These are phyloP conservation scores for Propsilocerus akamusi DNA, from an alignment of 1,140 invertebrate species.

Conservation along the genomic window DNA sequence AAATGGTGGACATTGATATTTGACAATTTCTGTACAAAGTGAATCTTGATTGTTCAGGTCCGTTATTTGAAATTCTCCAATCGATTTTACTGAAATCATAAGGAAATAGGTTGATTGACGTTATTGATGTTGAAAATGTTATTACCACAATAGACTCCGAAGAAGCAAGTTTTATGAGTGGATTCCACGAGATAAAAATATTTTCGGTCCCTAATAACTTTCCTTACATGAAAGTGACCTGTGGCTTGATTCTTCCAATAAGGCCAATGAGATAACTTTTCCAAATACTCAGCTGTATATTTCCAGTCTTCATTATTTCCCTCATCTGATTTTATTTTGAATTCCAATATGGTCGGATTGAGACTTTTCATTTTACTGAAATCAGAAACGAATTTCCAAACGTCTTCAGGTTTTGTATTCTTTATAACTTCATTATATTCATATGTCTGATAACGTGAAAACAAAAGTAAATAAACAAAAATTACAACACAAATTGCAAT, in stretches of 20 bases:
- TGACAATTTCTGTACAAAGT: conserved; percentile 33
- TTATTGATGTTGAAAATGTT: conserved; percentile 11
- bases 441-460: conserved; percentile 17
- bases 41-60: conserved; percentile 25
- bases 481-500: conserved; percentile 9
- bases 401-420: conserved; percentile 32
- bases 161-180: conserved; percentile 40
- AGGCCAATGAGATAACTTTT: conserved; percentile 41
- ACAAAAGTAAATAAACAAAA: conserved; percentile 16
- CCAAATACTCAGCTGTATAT: conserved; percentile 44
- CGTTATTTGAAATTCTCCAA: conserved; percentile 34
- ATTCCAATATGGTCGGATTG: conserved; percentile 46
- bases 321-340: conserved; percentile 37
- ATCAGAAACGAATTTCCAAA: conserved; percentile 54
- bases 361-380: conserved; percentile 50
- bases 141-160: conserved; percentile 39
- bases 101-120: conserved; percentile 8
- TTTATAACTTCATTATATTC: conserved; percentile 25
- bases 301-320: conserved; percentile 48
- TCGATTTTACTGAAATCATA: conserved; percentile 30
- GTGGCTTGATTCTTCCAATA: conserved; percentile 32
- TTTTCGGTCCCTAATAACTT: conserved; percentile 18
- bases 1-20: conserved; percentile 39
- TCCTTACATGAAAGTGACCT: conserved; percentile 36
- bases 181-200: conserved; percentile 35